phyloP scores from a whole-genome alignment of 2,797 vertebrate genomes.

The Neosalanx taihuensis region DNA sequence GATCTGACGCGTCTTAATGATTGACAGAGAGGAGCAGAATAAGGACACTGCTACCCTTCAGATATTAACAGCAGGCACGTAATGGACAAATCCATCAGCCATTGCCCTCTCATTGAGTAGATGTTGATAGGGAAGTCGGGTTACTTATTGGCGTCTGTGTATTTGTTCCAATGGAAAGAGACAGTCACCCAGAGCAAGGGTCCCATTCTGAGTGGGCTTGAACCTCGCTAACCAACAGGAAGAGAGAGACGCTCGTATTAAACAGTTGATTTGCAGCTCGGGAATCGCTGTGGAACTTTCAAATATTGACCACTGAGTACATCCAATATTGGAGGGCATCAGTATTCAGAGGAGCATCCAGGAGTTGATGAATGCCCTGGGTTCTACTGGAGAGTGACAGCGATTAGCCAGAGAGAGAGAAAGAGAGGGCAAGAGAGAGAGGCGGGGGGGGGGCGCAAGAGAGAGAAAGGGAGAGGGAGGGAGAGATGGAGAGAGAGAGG shows the following conservation, averaged over 20 bases:
- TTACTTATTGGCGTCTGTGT: not conserved
- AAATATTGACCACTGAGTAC: not conserved
- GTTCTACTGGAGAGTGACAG: too few species aligned
- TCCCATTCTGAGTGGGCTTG: too few species aligned
- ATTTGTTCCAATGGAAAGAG: too few species aligned
- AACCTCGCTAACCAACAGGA: not conserved
- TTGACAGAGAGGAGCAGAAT: not conserved
- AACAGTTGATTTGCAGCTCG: not conserved
- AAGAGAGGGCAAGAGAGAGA: constrained; percentile 9
- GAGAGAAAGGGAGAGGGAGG: not conserved
- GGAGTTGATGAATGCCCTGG: not conserved
- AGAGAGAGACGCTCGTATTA: not conserved
- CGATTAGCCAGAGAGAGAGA: constrained; percentile 2
- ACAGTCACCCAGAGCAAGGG: too few species aligned
- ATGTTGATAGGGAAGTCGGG: not conserved
- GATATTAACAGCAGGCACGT: not conserved
- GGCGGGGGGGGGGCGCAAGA: not conserved
- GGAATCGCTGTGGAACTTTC: not conserved
- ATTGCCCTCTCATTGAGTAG: not conserved
- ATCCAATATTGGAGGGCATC: not conserved
- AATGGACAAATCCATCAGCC: constrained; percentile 1
- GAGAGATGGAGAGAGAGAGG: not conserved
- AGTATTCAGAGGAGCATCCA: not conserved
- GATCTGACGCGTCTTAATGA: not conserved
- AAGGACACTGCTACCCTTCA: not conserved